Base-by-base conservation (phyloP, 2,113 vertebrate species). In the Dascyllus trimaculatus region DNA sequence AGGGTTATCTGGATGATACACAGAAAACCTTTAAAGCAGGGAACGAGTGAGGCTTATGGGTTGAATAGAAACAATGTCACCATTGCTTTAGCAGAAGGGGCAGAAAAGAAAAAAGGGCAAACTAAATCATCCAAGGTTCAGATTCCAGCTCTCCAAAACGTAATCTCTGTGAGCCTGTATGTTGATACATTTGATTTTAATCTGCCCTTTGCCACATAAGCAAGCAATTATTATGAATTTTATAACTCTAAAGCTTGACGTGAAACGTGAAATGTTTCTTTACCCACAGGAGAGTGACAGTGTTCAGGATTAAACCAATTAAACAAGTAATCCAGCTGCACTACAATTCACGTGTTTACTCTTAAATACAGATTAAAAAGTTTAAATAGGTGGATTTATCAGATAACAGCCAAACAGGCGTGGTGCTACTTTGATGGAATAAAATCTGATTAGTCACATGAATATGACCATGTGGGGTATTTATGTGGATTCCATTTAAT, bases 101-200 rank as follows among this genome's bases (percentile, higher is more conserved):
- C 18, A 53, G 48, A 69, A 32, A 54, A 29, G 51, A 11, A 17
- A 9, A 5, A 48, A 78, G 13, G 11, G 13, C 21, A 10, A 4
- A 21, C 17, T 57, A 49, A 26, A 74, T 74, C 51, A 26, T 4
- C 29, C 11, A 52, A 26, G 32, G 13, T 24, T 64, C 45, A 64
- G 11, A 48, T 10, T 64, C 48, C n/a, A 51, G 8, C n/a, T n/a
- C 48, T 51, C 48, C 9, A 18, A n/a, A n/a, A 21, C 21, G 18
- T 21, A 11, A 9, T 51, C 19, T 9, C 9, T 25, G 11, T 22
- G 51, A 22, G 51, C 1, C 22, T 21, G 19, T 70, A 35, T 59
- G 72, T 38, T 61, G 63, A 9, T 56, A n/a, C 67, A 48, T 61
- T 57, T 61, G 5, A 72, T 43, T 60, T 24, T 49, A 40, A 38